Evolutionary conservation across 2,113 vertebrate genomes (phyloP), one percentile per base, ranked within the genome.

Genomic region (Poeciliopsis prolifica): DNA sequence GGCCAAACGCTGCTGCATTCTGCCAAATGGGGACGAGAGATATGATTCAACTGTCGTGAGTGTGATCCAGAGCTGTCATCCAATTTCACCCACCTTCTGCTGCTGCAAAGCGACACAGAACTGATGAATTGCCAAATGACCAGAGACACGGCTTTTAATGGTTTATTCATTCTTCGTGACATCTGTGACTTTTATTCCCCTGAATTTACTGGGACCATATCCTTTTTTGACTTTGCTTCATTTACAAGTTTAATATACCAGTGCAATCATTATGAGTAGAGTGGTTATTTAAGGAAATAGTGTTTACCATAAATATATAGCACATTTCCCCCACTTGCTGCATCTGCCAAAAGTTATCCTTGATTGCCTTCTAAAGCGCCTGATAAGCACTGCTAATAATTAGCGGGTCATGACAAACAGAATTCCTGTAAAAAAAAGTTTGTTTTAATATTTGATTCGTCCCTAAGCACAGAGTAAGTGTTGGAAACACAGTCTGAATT

Each of bases 101-200:
- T 58, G 65, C 71, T 62, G 74, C 70, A 86, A 75, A 82, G 75
- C 44, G 68, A 78, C 72, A 8, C 35, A 80, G 78, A 91, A 82
- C 77, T 79, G 61, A 90, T 85, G 83, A 81, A 65, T 84, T 83
- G 74, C 84, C 71, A 89, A 85, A 89, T 86, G 76, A 80, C 77
- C 66, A 44, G 28, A 78, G 79, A 89, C 77, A 61, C 26, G 33
- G 77, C 24, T 87, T 89, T 28, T 76, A 81, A 85, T 42, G n/a
- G 68, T 68, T 74, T 72, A 75, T 90, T 87, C 80, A 84, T 81
- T 77, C 78, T 87, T 70, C 86, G 76, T 89, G 79, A 63, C 72
- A 75, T 68, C 63, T 73, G 73, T 48, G 31, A 78, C 35, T 79
- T 89, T 79, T 67, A 79, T 78, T 75, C 63, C 73, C 60, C 31